Conservation (phyloP, 2,797 vertebrate species). For the Galago senegalensis region DNA sequence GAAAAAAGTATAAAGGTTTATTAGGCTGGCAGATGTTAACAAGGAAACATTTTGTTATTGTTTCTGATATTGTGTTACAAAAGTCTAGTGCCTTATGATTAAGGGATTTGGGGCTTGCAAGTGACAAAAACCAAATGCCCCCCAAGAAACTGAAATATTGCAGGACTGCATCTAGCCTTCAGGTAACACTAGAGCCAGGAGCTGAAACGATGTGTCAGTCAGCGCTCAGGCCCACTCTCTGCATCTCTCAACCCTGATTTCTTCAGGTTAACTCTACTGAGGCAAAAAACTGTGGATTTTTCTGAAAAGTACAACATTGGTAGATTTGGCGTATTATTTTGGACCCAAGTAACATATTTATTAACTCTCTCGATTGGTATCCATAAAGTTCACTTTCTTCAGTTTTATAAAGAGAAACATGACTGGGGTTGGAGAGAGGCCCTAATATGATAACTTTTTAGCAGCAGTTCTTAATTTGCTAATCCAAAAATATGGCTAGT, state of each 20-base stretch:
- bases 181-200: not conserved
- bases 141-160: not conserved
- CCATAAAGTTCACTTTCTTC: slow-evolving; percentile 33
- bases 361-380: not conserved
- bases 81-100: not conserved
- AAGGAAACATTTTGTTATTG: not conserved
- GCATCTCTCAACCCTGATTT: not conserved
- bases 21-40: not conserved
- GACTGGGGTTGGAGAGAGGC: not conserved
- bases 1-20: not conserved
- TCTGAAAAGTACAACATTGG: not conserved
- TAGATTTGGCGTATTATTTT: slow-evolving; percentile 10
- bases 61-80: not conserved
- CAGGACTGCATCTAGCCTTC: not conserved
- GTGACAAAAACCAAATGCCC: slow-evolving; percentile 19
- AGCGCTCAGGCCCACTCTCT: not conserved
- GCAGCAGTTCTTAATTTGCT: not conserved
- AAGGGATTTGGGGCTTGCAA: not conserved
- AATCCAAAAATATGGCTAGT: not conserved
- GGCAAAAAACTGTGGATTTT: not conserved
- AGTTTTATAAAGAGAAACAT: slow-evolving; percentile 46
- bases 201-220: not conserved
- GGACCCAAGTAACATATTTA: not conserved
- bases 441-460: not conserved
- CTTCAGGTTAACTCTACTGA: not conserved